Percentiles rank a stretch among this genome's conserved stretches.
phyloP scores from a whole-genome alignment of 2,113 vertebrate genomes.

The Pterocles burchelli region DNA sequence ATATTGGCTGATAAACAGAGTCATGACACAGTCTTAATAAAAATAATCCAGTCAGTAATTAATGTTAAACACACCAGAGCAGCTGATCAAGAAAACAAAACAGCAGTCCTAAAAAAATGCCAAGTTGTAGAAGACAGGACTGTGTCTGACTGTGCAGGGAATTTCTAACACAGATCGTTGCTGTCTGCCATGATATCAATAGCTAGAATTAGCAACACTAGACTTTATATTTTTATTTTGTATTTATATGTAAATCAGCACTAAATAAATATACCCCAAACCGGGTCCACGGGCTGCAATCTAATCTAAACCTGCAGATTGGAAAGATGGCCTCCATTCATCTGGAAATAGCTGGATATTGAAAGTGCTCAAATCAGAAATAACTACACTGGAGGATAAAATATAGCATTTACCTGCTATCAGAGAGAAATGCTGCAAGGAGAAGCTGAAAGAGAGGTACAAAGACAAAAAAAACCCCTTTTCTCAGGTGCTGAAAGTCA shows the following conservation, averaged over 20 bases:
- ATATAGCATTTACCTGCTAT: background rate
- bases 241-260: constrained; percentile 48
- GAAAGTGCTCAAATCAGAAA: constrained; percentile 23
- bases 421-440: background rate
- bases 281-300: constrained; percentile 5
- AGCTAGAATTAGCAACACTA: background rate
- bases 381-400: background rate
- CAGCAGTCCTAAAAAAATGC: background rate
- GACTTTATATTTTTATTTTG: background rate
- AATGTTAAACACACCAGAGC: background rate
- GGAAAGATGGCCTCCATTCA: constrained; percentile 36
- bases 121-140: background rate
- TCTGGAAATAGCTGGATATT: constrained; percentile 38
- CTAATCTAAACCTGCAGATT: background rate
- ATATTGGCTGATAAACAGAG: background rate
- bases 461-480: background rate
- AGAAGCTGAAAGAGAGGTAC: background rate
- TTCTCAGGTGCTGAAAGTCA: background rate
- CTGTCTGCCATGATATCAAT: background rate
- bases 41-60: background rate
- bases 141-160: background rate
- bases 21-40: background rate
- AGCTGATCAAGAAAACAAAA: background rate
- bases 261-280: background rate
- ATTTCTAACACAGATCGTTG: background rate